Base-by-base conservation (phyloP, 2,888 invertebrate species). In the Poecilus cupreus region DNA sequence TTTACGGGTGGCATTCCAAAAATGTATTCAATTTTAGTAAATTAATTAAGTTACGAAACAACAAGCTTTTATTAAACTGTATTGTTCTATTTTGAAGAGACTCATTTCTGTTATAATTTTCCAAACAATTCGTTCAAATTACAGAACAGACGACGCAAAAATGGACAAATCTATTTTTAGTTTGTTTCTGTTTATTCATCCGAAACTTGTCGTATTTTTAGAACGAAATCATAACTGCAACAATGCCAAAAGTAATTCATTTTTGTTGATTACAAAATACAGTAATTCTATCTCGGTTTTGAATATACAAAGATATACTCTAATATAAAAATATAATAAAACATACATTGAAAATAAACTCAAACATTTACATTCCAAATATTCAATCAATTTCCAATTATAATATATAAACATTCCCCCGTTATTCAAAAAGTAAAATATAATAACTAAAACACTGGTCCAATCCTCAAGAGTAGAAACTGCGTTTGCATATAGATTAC, bases 111-210 rank as follows among this genome's bases (percentile, higher is more conserved):
- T 10, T 74, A 43, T 46, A 74, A 74, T 74, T 74, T 24, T 13
- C 49, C 8, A 49, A 43, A 74, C 20, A 74, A 74, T 74, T 68
- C 24, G 22, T 18, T 22, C n/a, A 74, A 49, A 43, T 74, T 74
- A 20, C 22, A 11, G 16, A 37, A 70, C 39, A 20, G 8, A 46
- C 5, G 11, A 46, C 22, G 49, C 24, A 74, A 49, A 8, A 32
- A 37, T 18, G 16, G 10, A 16, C 24, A 16, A 37, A 68, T 68
- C 16, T 54, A 13, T 68, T 68, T 18, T 22, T 24, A 22, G 32
- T 22, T 16, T 24, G n/a, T 64, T 22, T 26, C 16, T 22, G 16
- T 64, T 64, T 64, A 11, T 68, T 13, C 37, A n/a, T 43, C 3
- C n/a, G n/a, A 10, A 0, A 0, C 8, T 32, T 6, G 1, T 8